phyloP scores from a whole-genome alignment of 2,888 invertebrate genomes.

The Dasypolia templi region DNA sequence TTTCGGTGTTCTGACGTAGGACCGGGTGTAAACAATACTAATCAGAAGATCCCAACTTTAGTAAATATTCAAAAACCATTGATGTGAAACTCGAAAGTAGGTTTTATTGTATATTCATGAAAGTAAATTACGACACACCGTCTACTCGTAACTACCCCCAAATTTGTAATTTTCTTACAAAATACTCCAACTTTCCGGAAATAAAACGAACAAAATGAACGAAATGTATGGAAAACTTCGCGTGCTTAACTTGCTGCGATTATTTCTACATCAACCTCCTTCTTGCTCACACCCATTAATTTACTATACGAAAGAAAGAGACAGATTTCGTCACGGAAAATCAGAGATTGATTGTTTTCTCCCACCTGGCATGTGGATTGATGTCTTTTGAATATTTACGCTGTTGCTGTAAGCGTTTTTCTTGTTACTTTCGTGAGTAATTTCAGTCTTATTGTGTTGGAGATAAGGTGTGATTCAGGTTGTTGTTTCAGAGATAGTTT shows the following conservation, averaged over 20 bases:
- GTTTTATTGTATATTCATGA: too few species aligned
- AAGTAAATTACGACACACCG: too few species aligned
- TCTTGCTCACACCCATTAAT: conserved; percentile 56
- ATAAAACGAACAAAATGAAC: conserved; percentile 29
- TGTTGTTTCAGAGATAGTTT: conserved; percentile 52
- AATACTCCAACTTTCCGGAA: conserved; percentile 28
- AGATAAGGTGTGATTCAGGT: conserved; percentile 37
- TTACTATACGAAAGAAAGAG: conserved; percentile 57
- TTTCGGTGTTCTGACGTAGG: too few species aligned
- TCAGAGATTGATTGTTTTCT: conserved; percentile 76
- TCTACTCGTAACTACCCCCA: background rate
- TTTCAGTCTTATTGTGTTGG: conserved; percentile 28
- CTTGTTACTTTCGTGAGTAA: conserved; percentile 25
- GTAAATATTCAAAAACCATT: too few species aligned
- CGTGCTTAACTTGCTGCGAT: conserved; percentile 59
- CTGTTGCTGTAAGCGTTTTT: conserved; percentile 60
- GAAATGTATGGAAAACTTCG: conserved; percentile 47
- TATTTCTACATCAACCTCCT: conserved; percentile 65
- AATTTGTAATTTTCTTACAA: conserved; percentile 49
- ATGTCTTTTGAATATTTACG: conserved; percentile 74
- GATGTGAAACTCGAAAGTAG: background rate
- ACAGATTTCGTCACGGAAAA: conserved; percentile 67
- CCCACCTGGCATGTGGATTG: conserved; percentile 72
- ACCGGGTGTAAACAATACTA: too few species aligned
- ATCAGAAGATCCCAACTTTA: too few species aligned